phyloP scores from a whole-genome alignment of 2,888 invertebrate genomes.

The Plagodis pulveraria region DNA sequence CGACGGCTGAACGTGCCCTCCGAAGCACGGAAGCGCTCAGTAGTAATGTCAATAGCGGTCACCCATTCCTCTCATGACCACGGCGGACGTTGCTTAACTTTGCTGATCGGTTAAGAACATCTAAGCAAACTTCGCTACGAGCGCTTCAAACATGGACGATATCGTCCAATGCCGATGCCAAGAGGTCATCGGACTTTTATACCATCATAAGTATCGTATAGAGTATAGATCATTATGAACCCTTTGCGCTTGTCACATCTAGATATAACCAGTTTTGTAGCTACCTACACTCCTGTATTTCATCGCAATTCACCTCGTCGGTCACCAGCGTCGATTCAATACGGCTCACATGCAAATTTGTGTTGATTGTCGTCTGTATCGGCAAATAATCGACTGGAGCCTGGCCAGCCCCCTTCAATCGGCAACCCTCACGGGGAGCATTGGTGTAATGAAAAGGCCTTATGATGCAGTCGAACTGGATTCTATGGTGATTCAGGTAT shows the following conservation, averaged over 20 bases:
- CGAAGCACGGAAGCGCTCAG: too few species aligned
- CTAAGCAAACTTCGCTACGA: too few species aligned
- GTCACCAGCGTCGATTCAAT: slow-evolving; percentile 71
- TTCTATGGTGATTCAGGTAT: slow-evolving; percentile 2
- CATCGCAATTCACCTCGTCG: slow-evolving; percentile 58
- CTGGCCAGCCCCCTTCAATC: slow-evolving; percentile 34
- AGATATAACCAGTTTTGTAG: neutral
- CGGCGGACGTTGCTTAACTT: too few species aligned
- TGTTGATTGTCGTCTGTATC: slow-evolving; percentile 75
- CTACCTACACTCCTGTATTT: slow-evolving; percentile 41
- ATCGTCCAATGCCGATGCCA: too few species aligned
- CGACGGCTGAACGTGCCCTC: too few species aligned
- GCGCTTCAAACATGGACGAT: too few species aligned
- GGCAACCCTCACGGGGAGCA: slow-evolving; percentile 27
- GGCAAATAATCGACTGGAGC: slow-evolving; percentile 68
- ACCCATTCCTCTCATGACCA: too few species aligned
- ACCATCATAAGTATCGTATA: neutral
- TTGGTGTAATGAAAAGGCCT: slow-evolving; percentile 31
- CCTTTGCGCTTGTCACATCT: neutral
- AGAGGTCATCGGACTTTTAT: neutral
- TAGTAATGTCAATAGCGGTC: too few species aligned
- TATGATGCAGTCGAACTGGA: slow-evolving; percentile 20
- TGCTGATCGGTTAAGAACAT: too few species aligned
- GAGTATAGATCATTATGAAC: neutral
- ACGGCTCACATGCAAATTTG: slow-evolving; percentile 75